Base-by-base conservation (phyloP, 2,113 vertebrate genomes). In the Tyto alba region DNA sequence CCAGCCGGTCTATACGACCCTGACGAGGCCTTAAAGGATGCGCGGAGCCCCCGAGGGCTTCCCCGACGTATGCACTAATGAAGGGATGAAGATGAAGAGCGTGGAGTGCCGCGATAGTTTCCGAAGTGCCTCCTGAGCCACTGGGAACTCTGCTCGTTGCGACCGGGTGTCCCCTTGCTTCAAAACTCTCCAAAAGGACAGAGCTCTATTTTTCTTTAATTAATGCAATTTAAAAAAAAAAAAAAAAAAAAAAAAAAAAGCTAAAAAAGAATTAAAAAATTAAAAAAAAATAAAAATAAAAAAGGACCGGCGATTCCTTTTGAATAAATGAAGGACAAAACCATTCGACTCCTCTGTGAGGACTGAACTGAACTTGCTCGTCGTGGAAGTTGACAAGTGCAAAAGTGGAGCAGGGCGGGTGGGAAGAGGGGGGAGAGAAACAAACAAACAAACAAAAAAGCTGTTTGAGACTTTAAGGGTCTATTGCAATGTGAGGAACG, bases 1-100 rank as follows among this genome's bases (percentile, higher is more conserved):
- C 90, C 99, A 99, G 98, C 99, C 99, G 0, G 99, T 99, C 96
- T 99, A 99, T 96, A 99, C 99, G 57, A 99, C 99, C 29, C 98
- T 99, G 95, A 99, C 98, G 60, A 98, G 99, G 93, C 99, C 99
- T 89, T 99, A 98, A 83, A 74, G 92, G 86, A 14, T 25, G 21
- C 2, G 47, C 5, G 25, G 78, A 74, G 96, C 88, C 40, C 83
- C 72, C 7, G 23, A 29, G 97, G 96, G 96, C 98, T 98, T 98
- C 97, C 57, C 71, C 16, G 8, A 94, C 79, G 55, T 77, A 67
- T 97, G 97, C 95, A 97, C 93, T 98, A 98, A 97, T 92, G 88
- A 97, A 98, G 97, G 98, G 98, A 96, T 80, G 97, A 96, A 96
- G 93, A 93, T 6, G 72, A 89, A 74, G 78, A 88, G 87, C 22